phyloP scores from a whole-genome alignment of 1,140 invertebrate genomes.

The Caenorhabditis tropicalis region DNA sequence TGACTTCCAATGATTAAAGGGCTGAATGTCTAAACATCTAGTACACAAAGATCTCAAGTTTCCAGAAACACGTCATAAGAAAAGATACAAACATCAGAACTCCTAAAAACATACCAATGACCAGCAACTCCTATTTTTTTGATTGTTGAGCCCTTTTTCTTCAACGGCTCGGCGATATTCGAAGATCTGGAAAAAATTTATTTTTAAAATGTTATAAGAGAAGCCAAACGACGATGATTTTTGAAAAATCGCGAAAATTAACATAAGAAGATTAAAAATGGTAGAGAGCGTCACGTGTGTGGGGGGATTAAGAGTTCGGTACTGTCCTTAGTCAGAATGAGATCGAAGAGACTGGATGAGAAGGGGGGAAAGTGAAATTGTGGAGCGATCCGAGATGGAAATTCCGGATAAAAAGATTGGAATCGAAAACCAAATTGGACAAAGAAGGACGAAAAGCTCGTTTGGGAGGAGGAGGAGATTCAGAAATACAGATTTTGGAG shows the following conservation, averaged over 20 bases:
- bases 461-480: too few species aligned
- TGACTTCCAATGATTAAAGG: too few species aligned
- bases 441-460: too few species aligned
- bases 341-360: not conserved
- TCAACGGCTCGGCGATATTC: too few species aligned
- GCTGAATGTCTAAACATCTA: too few species aligned
- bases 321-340: not conserved
- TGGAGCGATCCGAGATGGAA: not conserved
- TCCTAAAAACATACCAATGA: slow-evolving; percentile 2
- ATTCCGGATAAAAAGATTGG: too few species aligned
- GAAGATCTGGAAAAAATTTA: not conserved
- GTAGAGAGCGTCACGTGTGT: not conserved
- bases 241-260: not conserved
- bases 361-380: not conserved
- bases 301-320: not conserved
- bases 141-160: slow-evolving; percentile 11
- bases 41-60: not conserved
- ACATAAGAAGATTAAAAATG: not conserved
- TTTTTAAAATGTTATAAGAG: not conserved
- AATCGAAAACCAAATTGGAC: too few species aligned
- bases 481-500: too few species aligned
- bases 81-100: not conserved
- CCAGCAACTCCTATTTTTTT: not conserved
- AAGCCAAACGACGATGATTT: not conserved
- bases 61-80: not conserved